Conservation (phyloP, 2,113 vertebrate genomes). For the Ochotona curzoniae region DNA sequence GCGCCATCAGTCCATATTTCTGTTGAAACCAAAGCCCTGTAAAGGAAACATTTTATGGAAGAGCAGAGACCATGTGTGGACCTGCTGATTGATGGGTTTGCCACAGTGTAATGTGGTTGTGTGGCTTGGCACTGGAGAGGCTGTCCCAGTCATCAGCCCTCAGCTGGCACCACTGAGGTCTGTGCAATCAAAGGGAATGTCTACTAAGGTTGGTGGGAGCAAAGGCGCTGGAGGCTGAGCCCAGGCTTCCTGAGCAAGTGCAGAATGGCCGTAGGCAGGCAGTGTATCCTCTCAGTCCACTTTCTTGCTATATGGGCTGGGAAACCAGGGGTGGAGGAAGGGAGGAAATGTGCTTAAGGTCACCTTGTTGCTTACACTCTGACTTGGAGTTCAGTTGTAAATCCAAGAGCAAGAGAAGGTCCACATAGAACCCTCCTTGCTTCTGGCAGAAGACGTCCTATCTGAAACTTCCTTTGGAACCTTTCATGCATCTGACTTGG, state of each 20-base stretch:
- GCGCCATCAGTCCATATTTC: background rate
- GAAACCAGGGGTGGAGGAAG: background rate
- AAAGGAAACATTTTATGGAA: constrained; percentile 36
- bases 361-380: background rate
- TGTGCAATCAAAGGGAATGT: background rate
- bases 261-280: background rate
- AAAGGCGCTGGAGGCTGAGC: background rate
- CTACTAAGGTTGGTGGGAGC: background rate
- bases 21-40: background rate
- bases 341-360: background rate
- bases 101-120: background rate
- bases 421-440: background rate
- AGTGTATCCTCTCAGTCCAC: background rate
- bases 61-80: background rate
- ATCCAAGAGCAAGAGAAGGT: background rate
- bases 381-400: background rate
- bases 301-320: background rate
- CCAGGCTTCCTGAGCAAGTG: background rate
- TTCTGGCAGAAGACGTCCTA: constrained; percentile 10
- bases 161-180: background rate
- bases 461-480: background rate
- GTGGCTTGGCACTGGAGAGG: background rate
- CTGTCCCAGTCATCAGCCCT: background rate
- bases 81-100: background rate
- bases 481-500: constrained; percentile 22